A percentile compares a stretch with the other conserved stretches of the same genome.
These are phyloP conservation scores for Podilymbus podiceps DNA, from an alignment of 2,113 vertebrate species.

Conservation along the genomic window DNA sequence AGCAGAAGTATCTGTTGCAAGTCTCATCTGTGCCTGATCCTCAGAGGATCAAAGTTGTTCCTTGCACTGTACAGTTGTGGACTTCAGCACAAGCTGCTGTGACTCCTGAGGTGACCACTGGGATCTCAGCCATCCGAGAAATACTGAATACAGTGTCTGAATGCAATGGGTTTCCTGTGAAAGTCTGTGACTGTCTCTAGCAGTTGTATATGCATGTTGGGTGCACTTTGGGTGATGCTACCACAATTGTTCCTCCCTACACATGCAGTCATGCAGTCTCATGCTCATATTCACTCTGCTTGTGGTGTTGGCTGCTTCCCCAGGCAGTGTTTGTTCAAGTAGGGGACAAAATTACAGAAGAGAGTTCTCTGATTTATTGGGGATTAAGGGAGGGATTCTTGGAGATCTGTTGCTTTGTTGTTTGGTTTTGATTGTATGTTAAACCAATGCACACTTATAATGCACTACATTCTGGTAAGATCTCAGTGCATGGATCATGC, in stretches of 20 bases:
- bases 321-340: background rate
- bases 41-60: background rate
- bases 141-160: background rate
- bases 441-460: background rate
- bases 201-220: background rate
- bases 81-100: background rate
- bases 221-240: background rate
- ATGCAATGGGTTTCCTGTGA: background rate
- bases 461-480: background rate
- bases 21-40: background rate
- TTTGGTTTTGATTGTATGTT: background rate
- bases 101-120: background rate
- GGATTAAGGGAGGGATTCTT: background rate
- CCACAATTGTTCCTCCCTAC: background rate
- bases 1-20: background rate
- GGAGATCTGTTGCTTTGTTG: background rate
- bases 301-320: background rate
- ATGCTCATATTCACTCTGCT: background rate
- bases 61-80: background rate
- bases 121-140: background rate
- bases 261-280: too few relatives aligned
- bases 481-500: background rate
- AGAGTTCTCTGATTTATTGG: background rate
- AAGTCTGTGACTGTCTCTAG: background rate
- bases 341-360: background rate